Conservation (phyloP, 2,888 invertebrate species). For the Epinotia bilunana region DNA sequence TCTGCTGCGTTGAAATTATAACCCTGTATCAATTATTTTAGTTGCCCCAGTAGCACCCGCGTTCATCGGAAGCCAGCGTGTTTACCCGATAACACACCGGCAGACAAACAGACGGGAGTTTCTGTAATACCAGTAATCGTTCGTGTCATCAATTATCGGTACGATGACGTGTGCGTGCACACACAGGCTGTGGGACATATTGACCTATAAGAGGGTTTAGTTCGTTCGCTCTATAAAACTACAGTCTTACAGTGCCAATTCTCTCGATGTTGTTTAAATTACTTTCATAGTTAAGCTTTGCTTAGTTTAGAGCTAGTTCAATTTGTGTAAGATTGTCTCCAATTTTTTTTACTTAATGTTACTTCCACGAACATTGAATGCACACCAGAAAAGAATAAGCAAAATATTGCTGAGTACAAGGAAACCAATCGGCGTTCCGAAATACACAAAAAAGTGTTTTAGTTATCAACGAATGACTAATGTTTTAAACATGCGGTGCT, state of each 20-base stretch:
- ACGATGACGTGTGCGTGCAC: constrained; percentile 60
- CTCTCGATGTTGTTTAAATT: background rate
- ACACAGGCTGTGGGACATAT: constrained; percentile 50
- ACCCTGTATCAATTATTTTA: constrained; percentile 19
- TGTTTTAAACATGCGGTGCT: constrained; percentile 15
- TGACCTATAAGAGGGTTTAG: constrained; percentile 25
- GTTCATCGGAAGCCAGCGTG: constrained; percentile 26
- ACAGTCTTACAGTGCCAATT: background rate
- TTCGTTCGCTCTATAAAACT: constrained; percentile 3
- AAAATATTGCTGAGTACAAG: no score
- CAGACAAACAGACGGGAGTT: constrained; percentile 47
- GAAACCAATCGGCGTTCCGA: no score
- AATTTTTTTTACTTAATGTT: no score
- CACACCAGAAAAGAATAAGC: no score
- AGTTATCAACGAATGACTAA: constrained; percentile 11
- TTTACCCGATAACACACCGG: constrained; percentile 31
- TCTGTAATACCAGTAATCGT: constrained; percentile 46
- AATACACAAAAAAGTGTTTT: background rate
- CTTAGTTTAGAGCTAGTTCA: no score
- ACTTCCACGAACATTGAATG: no score
- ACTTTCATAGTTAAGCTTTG: no score
- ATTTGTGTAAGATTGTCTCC: no score
- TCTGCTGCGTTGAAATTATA: background rate
- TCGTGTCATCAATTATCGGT: constrained; percentile 58
- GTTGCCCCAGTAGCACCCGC: constrained; percentile 5